Evolutionary conservation across 1,140 invertebrate genomes (phyloP).

Genomic region (Conus ventricosus): DNA sequence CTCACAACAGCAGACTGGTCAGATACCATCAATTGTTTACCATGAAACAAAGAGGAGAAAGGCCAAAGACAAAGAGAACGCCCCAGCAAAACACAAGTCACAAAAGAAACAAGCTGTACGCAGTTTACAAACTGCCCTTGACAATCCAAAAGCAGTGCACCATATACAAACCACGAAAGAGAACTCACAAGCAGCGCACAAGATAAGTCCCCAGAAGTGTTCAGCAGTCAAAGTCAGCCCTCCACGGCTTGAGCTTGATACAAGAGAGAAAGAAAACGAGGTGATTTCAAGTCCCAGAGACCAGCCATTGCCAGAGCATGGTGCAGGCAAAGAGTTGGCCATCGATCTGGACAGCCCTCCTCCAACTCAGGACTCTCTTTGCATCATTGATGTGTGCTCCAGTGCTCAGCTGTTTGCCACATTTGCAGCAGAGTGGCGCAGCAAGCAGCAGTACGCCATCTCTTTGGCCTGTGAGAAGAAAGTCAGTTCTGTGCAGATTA

Average conservation of each 20-base stretch:
- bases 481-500: slow-evolving; percentile 21
- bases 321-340: not conserved
- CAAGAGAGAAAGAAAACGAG: not conserved
- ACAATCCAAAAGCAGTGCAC: not conserved
- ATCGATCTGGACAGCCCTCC: slow-evolving; percentile 27
- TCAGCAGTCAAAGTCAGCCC: not conserved
- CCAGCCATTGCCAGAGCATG: not conserved
- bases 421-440: slow-evolving; percentile 73
- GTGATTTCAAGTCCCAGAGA: not conserved
- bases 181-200: not conserved
- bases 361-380: slow-evolving; percentile 64
- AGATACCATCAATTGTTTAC: not conserved
- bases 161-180: not conserved
- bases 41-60: not conserved
- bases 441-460: slow-evolving; percentile 65
- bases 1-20: not conserved
- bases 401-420: slow-evolving; percentile 69
- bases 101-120: not conserved
- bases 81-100: not conserved
- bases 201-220: too few species aligned
- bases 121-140: not conserved
- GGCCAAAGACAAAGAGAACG: not conserved
- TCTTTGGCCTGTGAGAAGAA: slow-evolving; percentile 72
- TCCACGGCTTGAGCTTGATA: not conserved
- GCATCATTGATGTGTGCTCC: slow-evolving; percentile 74